These are phyloP conservation scores for Crossocerus cetratus DNA, from an alignment of 2,888 invertebrate genomes.

Conservation along the genomic window DNA sequence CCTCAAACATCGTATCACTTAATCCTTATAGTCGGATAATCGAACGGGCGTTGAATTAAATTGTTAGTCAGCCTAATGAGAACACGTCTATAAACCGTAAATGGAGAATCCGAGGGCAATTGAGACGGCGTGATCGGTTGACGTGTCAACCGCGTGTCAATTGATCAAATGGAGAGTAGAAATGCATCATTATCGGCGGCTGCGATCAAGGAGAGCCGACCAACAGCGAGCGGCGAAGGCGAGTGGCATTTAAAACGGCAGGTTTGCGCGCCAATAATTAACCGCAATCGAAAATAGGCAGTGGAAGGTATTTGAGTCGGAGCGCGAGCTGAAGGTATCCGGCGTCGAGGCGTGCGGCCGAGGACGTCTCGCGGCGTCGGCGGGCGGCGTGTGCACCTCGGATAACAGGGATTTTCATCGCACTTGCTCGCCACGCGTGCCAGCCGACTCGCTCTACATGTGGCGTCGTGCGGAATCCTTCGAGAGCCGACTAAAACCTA, in stretches of 20 bases:
- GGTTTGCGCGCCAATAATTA: slow-evolving; percentile 44
- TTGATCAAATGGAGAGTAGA: background rate
- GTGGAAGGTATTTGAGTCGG: slow-evolving; percentile 30
- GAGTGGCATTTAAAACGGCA: slow-evolving; percentile 34
- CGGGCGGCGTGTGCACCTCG: too few species aligned
- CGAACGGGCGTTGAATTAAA: too few species aligned
- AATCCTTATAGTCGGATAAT: too few species aligned
- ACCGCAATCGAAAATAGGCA: slow-evolving; percentile 46
- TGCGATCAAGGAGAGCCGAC: slow-evolving; percentile 1
- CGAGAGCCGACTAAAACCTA: background rate
- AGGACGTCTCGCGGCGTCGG: slow-evolving; percentile 12
- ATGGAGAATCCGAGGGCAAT: too few species aligned
- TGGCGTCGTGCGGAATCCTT: background rate
- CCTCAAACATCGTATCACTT: too few species aligned
- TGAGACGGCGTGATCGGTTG: too few species aligned
- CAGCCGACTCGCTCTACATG: background rate
- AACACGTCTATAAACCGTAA: too few species aligned
- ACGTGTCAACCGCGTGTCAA: background rate
- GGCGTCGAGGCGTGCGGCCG: slow-evolving; percentile 18
- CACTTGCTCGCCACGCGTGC: background rate
- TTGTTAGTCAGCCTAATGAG: too few species aligned
- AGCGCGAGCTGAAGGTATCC: slow-evolving; percentile 41
- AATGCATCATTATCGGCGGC: background rate
- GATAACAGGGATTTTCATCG: background rate
- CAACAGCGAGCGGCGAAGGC: slow-evolving; percentile 17